These are phyloP conservation scores for Malurus melanocephalus DNA, from an alignment of 2,113 vertebrate genomes.

Conservation along the genomic window DNA sequence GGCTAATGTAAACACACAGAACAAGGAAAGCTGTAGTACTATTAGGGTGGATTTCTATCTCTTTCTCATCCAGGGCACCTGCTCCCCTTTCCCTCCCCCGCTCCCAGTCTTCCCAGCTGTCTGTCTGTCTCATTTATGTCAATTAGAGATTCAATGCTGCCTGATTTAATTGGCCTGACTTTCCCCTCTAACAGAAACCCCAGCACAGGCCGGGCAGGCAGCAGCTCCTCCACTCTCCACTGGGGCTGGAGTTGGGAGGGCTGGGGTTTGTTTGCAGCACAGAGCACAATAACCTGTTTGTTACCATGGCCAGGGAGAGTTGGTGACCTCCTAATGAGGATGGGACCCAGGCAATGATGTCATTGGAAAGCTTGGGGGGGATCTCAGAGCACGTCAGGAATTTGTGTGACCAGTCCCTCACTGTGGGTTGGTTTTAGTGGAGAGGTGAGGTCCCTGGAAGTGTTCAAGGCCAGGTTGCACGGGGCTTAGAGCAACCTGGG, in stretches of 20 bases:
- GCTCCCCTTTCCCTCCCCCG: conserved; percentile 50
- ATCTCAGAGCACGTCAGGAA: not conserved
- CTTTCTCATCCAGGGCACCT: conserved; percentile 64
- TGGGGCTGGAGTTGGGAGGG: conserved; percentile 10
- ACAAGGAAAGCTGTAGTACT: not conserved
- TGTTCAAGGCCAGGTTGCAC: not conserved
- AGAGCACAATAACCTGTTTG: conserved; percentile 54
- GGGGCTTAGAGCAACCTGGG: not conserved
- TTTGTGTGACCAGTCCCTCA: not conserved
- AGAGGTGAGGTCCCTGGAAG: not conserved
- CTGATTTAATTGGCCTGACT: conserved; percentile 73
- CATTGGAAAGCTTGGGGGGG: not conserved
- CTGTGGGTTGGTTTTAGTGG: rapidly evolving
- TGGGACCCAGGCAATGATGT: not conserved
- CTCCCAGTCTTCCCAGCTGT: conserved; percentile 63
- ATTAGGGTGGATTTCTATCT: conserved; percentile 51
- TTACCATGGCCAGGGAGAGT: not conserved
- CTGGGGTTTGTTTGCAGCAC: not conserved
- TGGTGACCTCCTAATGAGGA: not conserved
- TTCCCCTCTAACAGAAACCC: conserved; percentile 49
- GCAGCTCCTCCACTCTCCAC: not conserved
- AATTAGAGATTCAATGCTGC: conserved; percentile 72
- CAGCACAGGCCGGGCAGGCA: not conserved
- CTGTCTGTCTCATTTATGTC: conserved; percentile 77
- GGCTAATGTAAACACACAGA: not conserved